These are phyloP conservation scores for Drosophila rellima DNA, from an alignment of 2,888 invertebrate species.

Conservation along the genomic window DNA sequence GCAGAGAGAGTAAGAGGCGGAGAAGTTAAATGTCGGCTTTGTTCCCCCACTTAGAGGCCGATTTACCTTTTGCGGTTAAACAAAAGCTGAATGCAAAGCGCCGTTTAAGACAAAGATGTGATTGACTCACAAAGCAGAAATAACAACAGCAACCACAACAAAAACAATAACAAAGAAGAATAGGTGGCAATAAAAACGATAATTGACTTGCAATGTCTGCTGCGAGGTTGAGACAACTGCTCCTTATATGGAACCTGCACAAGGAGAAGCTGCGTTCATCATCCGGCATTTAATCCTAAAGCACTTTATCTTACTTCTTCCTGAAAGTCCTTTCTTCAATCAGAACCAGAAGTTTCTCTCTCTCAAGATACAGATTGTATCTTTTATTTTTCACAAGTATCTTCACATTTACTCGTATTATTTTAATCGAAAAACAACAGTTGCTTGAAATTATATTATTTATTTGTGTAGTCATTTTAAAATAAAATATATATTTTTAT, in stretches of 20 bases:
- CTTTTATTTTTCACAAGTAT: background rate
- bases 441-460: too few species aligned
- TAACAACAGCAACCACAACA: slow-evolving; percentile 23
- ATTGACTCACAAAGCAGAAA: slow-evolving; percentile 53
- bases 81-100: slow-evolving; percentile 50
- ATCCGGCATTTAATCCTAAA: background rate
- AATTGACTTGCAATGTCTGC: slow-evolving; percentile 45
- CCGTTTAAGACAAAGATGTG: slow-evolving; percentile 51
- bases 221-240: slow-evolving; percentile 25
- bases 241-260: slow-evolving; percentile 46
- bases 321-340: background rate
- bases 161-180: slow-evolving; percentile 11
- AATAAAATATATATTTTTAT: too few species aligned
- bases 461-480: too few species aligned
- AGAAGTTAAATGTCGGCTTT: slow-evolving; percentile 35
- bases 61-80: slow-evolving; percentile 45
- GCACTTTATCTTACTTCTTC: background rate
- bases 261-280: slow-evolving; percentile 20
- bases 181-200: slow-evolving; percentile 43
- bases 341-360: background rate
- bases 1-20: background rate
- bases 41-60: slow-evolving; percentile 18
- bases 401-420: background rate
- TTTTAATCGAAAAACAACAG: too few species aligned
- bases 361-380: background rate